phyloP scores from a whole-genome alignment of 2,113 vertebrate genomes.

The Scytalopus superciliaris region DNA sequence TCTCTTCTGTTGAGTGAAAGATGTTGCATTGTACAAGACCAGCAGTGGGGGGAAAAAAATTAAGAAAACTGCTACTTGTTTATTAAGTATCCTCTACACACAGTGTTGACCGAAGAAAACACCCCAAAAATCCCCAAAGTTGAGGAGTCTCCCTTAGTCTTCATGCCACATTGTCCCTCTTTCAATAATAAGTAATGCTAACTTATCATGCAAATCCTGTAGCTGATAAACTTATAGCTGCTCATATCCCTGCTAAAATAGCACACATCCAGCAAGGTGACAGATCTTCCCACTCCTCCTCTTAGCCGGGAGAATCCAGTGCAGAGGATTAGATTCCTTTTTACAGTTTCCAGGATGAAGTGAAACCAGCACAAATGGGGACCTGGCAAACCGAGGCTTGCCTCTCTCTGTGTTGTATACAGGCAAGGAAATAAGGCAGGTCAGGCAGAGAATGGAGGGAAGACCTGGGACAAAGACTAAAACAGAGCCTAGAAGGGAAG shows the following conservation, averaged over 20 bases:
- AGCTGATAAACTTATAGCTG: background rate
- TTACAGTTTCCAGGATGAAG: background rate
- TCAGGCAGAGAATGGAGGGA: background rate
- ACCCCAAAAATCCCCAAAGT: background rate
- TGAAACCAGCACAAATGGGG: background rate
- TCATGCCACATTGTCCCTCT: background rate
- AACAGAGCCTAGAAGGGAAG: background rate
- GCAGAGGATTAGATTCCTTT: background rate
- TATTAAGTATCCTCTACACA: background rate
- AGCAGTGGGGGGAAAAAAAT: background rate
- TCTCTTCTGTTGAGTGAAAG: background rate
- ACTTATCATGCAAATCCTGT: background rate
- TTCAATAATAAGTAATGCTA: background rate
- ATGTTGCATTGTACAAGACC: background rate
- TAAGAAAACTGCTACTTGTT: background rate
- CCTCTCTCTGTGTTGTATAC: fast-evolving
- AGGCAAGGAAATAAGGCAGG: background rate
- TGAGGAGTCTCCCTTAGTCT: background rate
- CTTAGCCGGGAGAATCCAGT: background rate
- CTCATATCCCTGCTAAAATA: background rate
- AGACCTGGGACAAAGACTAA: background rate
- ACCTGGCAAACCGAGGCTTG: background rate
- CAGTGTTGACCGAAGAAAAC: background rate
- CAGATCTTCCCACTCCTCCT: background rate
- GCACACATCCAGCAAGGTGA: background rate